These are phyloP conservation scores for Strongylocentrotus purpuratus DNA, from an alignment of 35 echinoderm and acorn worm species.

Conservation along the genomic window DNA sequence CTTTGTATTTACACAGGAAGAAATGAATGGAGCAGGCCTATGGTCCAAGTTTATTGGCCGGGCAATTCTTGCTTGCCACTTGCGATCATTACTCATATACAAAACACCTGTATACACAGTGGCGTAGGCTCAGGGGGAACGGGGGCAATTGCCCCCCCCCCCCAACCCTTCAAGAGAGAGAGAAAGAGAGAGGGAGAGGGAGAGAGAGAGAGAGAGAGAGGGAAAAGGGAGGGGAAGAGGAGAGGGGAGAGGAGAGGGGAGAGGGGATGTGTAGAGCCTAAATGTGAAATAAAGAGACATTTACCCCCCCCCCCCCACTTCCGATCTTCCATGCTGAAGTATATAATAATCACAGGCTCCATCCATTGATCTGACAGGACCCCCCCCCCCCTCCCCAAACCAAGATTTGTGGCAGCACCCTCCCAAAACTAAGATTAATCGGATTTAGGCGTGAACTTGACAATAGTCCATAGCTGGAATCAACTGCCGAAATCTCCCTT, in stretches of 20 bases:
- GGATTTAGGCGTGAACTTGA: neutral
- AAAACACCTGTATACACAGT: neutral
- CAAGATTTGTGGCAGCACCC: neutral
- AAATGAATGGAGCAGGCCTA: neutral
- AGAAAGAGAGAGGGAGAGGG: neutral
- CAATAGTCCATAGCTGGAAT: neutral
- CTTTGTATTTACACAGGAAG: neutral
- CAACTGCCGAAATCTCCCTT: neutral
- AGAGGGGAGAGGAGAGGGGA: no score
- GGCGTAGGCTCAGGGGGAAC: neutral
- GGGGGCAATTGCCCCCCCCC: neutral
- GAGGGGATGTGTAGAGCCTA: no score
- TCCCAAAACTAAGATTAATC: neutral
- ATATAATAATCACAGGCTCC: no score
- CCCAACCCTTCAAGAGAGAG: neutral
- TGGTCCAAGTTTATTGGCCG: neutral
- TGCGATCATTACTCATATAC: neutral
- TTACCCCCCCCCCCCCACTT: neutral
- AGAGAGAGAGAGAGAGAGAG: neutral
- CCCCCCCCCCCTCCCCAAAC: neutral
- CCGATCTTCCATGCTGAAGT: no score
- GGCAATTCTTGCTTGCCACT: neutral
- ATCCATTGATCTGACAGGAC: neutral
- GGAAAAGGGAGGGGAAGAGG: no score
- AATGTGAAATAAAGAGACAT: no score